Conservation (phyloP, 2,888 invertebrate genomes). For the Achlya flavicornis region DNA sequence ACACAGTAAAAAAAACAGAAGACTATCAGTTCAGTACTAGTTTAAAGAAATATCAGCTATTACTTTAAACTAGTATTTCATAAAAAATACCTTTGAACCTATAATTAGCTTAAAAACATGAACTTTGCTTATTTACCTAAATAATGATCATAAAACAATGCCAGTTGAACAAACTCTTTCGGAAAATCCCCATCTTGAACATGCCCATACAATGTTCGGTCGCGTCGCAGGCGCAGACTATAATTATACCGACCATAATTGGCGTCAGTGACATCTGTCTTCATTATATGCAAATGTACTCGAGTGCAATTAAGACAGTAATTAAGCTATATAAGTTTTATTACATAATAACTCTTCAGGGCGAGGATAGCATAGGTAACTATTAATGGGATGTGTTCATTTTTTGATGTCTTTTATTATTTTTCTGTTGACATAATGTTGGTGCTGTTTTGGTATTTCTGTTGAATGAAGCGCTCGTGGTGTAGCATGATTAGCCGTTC, state of each 20-base stretch:
- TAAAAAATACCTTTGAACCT: too few species aligned
- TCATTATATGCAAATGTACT: slow-evolving; percentile 64
- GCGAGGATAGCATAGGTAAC: background rate
- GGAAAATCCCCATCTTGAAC: background rate
- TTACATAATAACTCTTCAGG: slow-evolving; percentile 32
- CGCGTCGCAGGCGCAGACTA: background rate
- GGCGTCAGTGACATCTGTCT: slow-evolving; percentile 44
- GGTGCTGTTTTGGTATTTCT: too few species aligned
- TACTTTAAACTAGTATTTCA: too few species aligned
- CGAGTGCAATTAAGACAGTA: slow-evolving; percentile 31
- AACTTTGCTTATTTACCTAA: too few species aligned
- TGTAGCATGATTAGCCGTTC: too few species aligned
- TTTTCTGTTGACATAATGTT: too few species aligned
- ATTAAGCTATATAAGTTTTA: slow-evolving; percentile 44
- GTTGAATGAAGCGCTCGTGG: too few species aligned
- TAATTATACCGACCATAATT: slow-evolving; percentile 20
- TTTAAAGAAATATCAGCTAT: too few species aligned
- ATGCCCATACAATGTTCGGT: background rate
- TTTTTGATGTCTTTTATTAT: background rate
- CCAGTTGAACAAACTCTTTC: slow-evolving; percentile 4
- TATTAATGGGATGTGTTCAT: background rate
- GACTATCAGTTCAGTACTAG: too few species aligned
- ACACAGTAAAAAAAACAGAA: too few species aligned
- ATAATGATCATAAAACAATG: background rate
- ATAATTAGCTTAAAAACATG: too few species aligned